A percentile compares a stretch with the other conserved stretches of the same genome.
Evolutionary conservation across 1,140 invertebrate species (phyloP).

Genomic region (Panonychus citri): DNA sequence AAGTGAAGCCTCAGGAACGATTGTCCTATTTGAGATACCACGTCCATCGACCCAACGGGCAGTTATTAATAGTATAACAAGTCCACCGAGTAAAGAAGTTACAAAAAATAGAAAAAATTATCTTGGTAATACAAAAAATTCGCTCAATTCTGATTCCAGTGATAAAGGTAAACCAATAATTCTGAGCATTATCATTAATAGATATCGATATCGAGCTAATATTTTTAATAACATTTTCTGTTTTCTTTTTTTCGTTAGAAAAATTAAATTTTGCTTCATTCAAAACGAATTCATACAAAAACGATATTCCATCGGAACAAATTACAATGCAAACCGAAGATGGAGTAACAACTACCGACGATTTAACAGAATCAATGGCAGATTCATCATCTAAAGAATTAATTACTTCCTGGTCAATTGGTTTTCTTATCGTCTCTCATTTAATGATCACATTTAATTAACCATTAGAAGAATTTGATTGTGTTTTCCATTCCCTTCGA

Average conservation of each 20-base stretch:
- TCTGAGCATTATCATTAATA: no score
- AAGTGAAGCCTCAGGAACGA: slow-evolving; percentile 69
- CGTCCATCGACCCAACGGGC: neutral
- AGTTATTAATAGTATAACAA: neutral
- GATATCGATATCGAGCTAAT: no score
- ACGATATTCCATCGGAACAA: neutral
- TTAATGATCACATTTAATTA: no score
- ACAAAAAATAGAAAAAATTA: neutral
- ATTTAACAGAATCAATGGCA: neutral
- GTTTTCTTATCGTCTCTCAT: no score
- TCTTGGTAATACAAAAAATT: neutral
- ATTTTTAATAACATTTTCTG: neutral
- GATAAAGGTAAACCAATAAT: neutral
- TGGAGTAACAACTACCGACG: neutral
- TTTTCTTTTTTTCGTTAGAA: neutral
- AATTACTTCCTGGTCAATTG: no score
- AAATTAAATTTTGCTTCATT: neutral
- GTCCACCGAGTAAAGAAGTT: neutral
- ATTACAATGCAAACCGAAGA: neutral
- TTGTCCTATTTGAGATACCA: slow-evolving; percentile 42
- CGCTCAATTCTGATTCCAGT: neutral
- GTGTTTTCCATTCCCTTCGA: neutral
- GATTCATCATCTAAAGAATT: no score
- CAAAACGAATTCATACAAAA: neutral
- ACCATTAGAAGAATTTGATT: neutral